Base-by-base conservation (phyloP, 2,797 vertebrate genomes). In the Phoeniculus purpureus region DNA sequence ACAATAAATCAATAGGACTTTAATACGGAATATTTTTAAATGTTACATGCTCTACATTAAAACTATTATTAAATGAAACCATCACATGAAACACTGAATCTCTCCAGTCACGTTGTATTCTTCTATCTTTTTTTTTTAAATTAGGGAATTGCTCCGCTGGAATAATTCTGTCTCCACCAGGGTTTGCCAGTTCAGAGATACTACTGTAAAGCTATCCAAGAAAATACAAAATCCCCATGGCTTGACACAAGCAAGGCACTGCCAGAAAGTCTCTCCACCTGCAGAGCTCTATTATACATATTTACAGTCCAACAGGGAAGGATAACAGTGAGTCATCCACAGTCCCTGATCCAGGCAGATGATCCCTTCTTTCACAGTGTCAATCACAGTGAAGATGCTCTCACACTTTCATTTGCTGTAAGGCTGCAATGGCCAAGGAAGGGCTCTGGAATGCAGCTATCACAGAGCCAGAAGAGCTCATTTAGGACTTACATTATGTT, bases 221-320 rank as follows among this genome's bases (percentile, higher is more conserved):
- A 72, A 60, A 73, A 73, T 40, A 22, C 51, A 16, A 93, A 81
- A 68, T 31, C 55, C 37, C 27, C 2, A 7, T 47, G 37, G 58
- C 48, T 32, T 91, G 76, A 75, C 22, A 62, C 13, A 58, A 95
- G 47, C 52, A 67, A 74, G 58, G 54, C 18, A 32, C 9, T 27
- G 71, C 22, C 34, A 75, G 56, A 79, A 84, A 58, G 62, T 43
- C 60, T 82, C 31, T 78, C 45, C 25, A 31, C 52, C 90, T 34
- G 54, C n/a, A 66, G 43, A 89, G 73, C 43, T 88, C 72, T 77
- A 78, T 80, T 85, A 74, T 19, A 80, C 6, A 3, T 56, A 81
- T 77, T 87, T 86, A 55, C 55, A 90, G 58, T 84, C 51, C 71
- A 88, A 61, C 50, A 77, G 80, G 64, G 78, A 77, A 80, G 48